Base-by-base conservation (phyloP, 1,140 invertebrate genomes). In the Maconellicoccus hirsutus region DNA sequence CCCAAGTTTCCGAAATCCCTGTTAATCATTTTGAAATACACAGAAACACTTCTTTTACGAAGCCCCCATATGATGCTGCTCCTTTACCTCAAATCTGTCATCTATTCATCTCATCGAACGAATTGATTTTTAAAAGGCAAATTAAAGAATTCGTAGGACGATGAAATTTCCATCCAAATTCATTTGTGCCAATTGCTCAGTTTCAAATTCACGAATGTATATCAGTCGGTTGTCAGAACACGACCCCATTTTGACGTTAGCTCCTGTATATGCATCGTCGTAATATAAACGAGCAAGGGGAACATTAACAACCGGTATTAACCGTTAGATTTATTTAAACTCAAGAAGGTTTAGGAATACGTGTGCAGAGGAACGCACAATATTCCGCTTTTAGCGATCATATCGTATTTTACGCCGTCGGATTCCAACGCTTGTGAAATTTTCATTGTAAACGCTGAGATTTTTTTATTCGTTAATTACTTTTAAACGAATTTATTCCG, bases 281-380 rank as follows among this genome's bases (percentile, higher is more conserved):
- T 52, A 19, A 19, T 52, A 16, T 52, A 19, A 52, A 52, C 33
- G 42, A 16, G 42, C 42, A 19, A 52, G 42, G 16, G 42, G 42
- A 52, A 52, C 10, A 52, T 8, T 52, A 52, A 52, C 42, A 52
- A 52, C 42, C 42, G 42, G 42, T 52, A 52, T 52, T 52, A 52
- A 52, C 42, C 42, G 42, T 52, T 52, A 52, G 42, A 52, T 52
- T 52, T 52, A 52, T 52, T 52, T 52, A 14, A 52, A 52, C 42
- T 52, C n/a, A 52, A 19, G 42, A 52, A 52, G 42, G n/a, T 52
- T 52, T 52, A 52, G 42, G 6, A 3, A 19, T 52, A 16, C n/a
- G 42, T 52, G n/a, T 16, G n/a, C 10, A 16, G 10, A 19, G 42
- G n/a, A 52, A 16, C 10, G 42, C 42, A 52, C 42, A 52, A 19